These are phyloP conservation scores for Lasioglossum malachurum DNA, from an alignment of 2,888 invertebrate genomes.

Conservation along the genomic window DNA sequence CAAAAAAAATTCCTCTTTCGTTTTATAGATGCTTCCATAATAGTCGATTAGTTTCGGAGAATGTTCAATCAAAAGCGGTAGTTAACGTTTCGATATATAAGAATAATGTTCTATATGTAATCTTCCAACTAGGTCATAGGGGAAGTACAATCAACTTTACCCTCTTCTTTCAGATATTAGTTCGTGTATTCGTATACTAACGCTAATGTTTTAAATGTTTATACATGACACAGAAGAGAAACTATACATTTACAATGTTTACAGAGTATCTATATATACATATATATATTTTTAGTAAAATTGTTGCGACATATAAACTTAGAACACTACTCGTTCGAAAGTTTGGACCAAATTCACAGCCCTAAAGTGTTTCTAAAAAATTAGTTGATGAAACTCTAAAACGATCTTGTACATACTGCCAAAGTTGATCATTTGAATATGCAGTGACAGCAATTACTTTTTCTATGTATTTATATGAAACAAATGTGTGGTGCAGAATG, in stretches of 20 bases:
- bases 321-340: conserved; percentile 41
- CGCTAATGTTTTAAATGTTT: conserved; percentile 25
- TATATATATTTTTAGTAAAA: conserved; percentile 63
- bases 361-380: conserved; percentile 39
- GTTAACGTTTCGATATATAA: conserved; percentile 8
- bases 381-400: conserved; percentile 23
- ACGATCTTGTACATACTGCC: conserved; percentile 60
- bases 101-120: conserved; percentile 19
- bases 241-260: conserved; percentile 35
- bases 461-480: conserved; percentile 59
- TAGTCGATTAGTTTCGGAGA: background rate
- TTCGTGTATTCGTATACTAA: background rate
- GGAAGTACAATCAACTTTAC: background rate
- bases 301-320: conserved; percentile 44
- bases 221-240: conserved; percentile 24
- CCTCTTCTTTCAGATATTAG: background rate
- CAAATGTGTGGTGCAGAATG: conserved; percentile 36
- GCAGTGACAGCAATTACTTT: conserved; percentile 44
- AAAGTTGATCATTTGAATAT: conserved; percentile 41
- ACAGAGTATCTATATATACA: conserved; percentile 34
- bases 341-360: conserved; percentile 53
- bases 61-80: conserved; percentile 19
- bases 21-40: conserved; percentile 48
- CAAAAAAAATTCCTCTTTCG: conserved; percentile 1
- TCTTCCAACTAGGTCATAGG: conserved; percentile 27